phyloP scores from a whole-genome alignment of 2,797 vertebrate genomes.

The Enteromius argenteus region DNA sequence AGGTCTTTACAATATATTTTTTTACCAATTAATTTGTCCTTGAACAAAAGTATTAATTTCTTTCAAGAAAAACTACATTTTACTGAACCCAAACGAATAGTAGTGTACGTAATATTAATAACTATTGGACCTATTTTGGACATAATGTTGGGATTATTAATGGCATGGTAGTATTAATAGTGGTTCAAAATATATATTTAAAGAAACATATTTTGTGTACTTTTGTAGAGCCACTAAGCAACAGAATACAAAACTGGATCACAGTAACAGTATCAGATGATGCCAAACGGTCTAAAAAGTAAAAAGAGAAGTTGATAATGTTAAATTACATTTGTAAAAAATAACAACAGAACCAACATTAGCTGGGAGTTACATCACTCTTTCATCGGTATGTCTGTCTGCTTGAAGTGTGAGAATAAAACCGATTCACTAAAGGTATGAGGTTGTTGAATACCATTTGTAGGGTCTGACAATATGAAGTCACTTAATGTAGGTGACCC shows the following conservation, averaged over 20 bases:
- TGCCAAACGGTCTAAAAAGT: background rate
- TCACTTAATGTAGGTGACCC: slow-evolving; percentile 62
- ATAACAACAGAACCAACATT: background rate
- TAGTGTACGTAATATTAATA: background rate
- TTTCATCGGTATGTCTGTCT: background rate
- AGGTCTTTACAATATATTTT: background rate
- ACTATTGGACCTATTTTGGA: background rate
- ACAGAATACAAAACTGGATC: background rate
- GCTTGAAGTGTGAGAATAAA: background rate
- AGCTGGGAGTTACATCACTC: background rate
- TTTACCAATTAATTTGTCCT: background rate
- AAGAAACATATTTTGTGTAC: background rate
- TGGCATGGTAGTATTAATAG: background rate
- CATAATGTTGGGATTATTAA: background rate
- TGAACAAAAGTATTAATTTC: background rate
- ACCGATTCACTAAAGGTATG: background rate
- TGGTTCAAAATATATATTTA: background rate
- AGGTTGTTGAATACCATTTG: slow-evolving; percentile 44
- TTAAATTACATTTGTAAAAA: background rate
- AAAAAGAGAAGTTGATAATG: background rate
- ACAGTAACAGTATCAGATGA: background rate
- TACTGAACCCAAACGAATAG: background rate
- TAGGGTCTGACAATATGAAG: slow-evolving; percentile 37
- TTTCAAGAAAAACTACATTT: background rate
- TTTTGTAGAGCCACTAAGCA: background rate